phyloP scores from a whole-genome alignment of 2,797 vertebrate species.

The Betta splendens region DNA sequence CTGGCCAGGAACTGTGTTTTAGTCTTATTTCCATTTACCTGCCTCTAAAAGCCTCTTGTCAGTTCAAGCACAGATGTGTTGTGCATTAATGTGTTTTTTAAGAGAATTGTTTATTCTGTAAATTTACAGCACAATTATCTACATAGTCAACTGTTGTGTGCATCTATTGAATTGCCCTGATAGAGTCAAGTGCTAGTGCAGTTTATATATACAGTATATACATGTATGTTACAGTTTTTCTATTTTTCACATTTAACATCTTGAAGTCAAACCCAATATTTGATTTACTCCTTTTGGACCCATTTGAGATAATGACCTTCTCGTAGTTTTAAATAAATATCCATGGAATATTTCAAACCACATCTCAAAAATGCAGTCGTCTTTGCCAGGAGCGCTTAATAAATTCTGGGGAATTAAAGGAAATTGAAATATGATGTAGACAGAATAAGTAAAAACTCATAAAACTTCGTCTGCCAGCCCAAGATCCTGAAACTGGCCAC shows the following conservation, averaged over 20 bases:
- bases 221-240: no score
- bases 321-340: slow-evolving; percentile 33
- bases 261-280: no score
- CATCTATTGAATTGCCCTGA: no score
- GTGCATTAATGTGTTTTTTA: background rate
- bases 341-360: background rate
- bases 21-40: background rate
- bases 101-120: no score
- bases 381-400: slow-evolving; percentile 47
- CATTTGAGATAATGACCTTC: slow-evolving; percentile 59
- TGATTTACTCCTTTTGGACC: background rate
- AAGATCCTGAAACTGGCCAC: slow-evolving; percentile 2
- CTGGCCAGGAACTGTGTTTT: background rate
- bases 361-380: background rate
- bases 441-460: slow-evolving; percentile 16
- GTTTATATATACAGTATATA: no score
- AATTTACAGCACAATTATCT: no score
- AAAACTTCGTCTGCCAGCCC: slow-evolving; percentile 17
- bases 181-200: no score
- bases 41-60: background rate
- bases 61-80: background rate
- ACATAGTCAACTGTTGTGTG: no score
- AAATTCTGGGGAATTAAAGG: slow-evolving; percentile 26
- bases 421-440: background rate
- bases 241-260: no score